Evolutionary conservation across 2,888 invertebrate genomes (phyloP).

Genomic region (Dynastes tityus): DNA sequence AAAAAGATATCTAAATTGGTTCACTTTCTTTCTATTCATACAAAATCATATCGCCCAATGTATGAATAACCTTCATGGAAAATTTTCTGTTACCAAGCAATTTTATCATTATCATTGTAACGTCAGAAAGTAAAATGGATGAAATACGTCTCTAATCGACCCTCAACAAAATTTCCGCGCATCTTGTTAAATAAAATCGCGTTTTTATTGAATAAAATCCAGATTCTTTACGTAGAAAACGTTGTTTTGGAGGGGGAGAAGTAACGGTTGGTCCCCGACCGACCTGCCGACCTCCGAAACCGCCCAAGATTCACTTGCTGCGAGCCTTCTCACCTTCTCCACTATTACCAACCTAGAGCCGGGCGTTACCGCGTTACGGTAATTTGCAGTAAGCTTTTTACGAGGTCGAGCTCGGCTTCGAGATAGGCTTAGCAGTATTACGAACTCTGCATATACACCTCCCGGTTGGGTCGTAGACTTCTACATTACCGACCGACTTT

Average conservation of each 20-base stretch:
- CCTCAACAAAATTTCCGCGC: too few relatives aligned
- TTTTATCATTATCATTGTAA: too few relatives aligned
- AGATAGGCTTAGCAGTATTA: constrained; percentile 62
- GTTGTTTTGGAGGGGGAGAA: not conserved
- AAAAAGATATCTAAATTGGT: too few relatives aligned
- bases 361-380: constrained; percentile 51
- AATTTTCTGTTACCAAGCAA: too few relatives aligned
- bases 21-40: too few relatives aligned
- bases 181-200: constrained; percentile 25
- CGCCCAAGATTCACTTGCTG: not conserved
- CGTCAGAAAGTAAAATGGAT: too few relatives aligned
- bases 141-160: too few relatives aligned
- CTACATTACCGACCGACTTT: constrained; percentile 59
- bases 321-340: not conserved
- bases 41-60: too few relatives aligned
- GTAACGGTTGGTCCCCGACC: not conserved
- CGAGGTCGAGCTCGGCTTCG: constrained; percentile 53
- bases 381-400: constrained; percentile 63
- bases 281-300: too few relatives aligned
- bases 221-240: constrained; percentile 36
- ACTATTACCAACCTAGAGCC: not conserved
- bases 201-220: constrained; percentile 48
- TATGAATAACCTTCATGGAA: too few relatives aligned
- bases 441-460: constrained; percentile 63
- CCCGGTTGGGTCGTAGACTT: constrained; percentile 60